Percentiles rank a stretch among this genome's conserved stretches.
Conservation (phyloP, 2,113 vertebrate genomes). For the Gopherus evgoodei region DNA sequence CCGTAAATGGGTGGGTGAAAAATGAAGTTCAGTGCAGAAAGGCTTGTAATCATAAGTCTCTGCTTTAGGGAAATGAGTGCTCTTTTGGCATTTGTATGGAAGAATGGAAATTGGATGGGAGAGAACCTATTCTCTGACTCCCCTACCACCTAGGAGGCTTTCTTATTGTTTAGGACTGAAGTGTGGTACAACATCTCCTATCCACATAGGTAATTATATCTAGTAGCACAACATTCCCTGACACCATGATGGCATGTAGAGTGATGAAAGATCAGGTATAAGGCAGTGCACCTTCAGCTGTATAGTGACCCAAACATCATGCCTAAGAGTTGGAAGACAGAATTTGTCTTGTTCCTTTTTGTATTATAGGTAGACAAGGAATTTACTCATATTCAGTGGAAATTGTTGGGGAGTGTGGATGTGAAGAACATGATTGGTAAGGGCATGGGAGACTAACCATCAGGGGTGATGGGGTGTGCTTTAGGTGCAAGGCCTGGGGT, state of each 20-base stretch:
- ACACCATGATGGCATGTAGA: background rate
- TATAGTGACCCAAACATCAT: background rate
- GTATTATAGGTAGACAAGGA: background rate
- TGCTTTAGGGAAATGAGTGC: too few relatives aligned
- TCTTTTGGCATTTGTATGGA: background rate
- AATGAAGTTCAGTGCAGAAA: background rate
- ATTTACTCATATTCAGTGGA: rapidly evolving
- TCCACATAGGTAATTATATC: rapidly evolving
- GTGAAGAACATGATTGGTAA: background rate
- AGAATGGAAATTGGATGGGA: background rate
- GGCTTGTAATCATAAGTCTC: background rate
- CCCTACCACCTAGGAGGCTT: background rate
- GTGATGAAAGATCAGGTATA: background rate
- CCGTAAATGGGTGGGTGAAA: background rate
- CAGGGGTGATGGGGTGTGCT: background rate
- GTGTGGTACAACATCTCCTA: background rate
- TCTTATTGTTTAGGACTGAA: background rate
- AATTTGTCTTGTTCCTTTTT: background rate
- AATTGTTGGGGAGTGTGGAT: background rate
- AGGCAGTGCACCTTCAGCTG: background rate
- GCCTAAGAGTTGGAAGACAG: background rate
- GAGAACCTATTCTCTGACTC: background rate
- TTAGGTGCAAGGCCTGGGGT: background rate
- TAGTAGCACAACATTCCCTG: background rate
- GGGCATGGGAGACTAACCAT: background rate